Base-by-base conservation (phyloP, 2,797 vertebrate species). In the Synaphobranchus kaupii region DNA sequence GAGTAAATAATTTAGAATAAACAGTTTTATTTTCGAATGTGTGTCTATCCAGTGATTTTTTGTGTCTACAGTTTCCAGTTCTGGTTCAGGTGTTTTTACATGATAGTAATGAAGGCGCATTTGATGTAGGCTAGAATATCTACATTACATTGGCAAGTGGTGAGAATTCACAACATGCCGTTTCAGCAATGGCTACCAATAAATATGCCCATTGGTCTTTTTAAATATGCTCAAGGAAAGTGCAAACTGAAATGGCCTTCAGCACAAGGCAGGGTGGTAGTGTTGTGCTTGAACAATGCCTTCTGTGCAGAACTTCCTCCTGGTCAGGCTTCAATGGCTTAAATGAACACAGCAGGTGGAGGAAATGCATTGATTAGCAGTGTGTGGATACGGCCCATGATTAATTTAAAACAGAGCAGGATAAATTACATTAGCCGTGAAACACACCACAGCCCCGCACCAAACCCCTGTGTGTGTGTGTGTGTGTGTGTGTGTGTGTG, bases 11-110 rank as follows among this genome's bases (percentile, higher is more conserved):
- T 80, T 84, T 92, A 95, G 94, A 95, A 94, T 95, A 95, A 96
- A 95, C 86, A 90, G 85, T 91, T 93, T 92, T 91, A 91, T 94
- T 94, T 94, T 94, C 93, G 91, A 86, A 85, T 87, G 91, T 92
- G 91, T 93, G n/a, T 76, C 54, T 6, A 60, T 80, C 56, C 66
- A 84, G 39, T 85, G 68, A 47, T 88, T 88, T 84, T 71, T 73
- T 85, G 25, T 73, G 20, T 73, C 91, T 73, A 85, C 86, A 90
- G 28, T 76, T 22, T 92, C 94, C 39, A 82, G 92, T 91, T 90
- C 80, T 89, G 39, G 22, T 22, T 25, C 39, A 34, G 34, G 12
- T 39, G 34, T 73, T 73, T 34, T 71, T 34, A 68, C n/a, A 68
- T 68, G 25, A n/a, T 25, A 68, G 28, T 71, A 10, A 71, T 10